Conservation (phyloP, 2,113 vertebrate genomes). For the Sander lucioperca region DNA sequence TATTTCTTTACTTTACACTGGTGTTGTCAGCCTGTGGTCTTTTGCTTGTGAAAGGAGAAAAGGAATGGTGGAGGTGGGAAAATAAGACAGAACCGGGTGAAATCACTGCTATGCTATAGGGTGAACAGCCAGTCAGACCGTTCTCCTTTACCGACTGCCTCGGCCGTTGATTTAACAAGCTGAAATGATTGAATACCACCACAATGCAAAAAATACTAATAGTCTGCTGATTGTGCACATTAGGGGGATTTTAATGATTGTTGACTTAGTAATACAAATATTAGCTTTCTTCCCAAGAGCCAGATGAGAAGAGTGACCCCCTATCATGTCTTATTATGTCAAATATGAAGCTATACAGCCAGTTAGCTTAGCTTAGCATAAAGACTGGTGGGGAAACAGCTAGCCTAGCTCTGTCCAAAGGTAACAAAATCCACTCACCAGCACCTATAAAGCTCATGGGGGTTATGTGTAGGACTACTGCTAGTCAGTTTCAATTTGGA, state of each 20-base stretch:
- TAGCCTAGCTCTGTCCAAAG: not conserved
- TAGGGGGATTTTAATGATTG: not conserved
- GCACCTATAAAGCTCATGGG: not conserved
- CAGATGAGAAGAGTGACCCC: not conserved
- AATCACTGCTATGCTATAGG: not conserved
- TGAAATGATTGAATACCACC: not conserved
- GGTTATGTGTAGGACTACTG: not conserved
- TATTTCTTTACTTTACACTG: not conserved
- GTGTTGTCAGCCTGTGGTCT: not conserved
- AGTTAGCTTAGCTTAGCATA: slow-evolving; percentile 5
- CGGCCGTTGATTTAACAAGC: not conserved
- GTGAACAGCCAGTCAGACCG: not conserved
- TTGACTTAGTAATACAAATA: not conserved
- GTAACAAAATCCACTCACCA: not conserved
- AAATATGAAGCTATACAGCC: not conserved
- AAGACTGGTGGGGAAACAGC: not conserved
- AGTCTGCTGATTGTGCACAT: not conserved
- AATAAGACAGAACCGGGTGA: not conserved
- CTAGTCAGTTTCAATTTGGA: not conserved
- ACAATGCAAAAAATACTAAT: not conserved
- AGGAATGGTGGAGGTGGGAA: not conserved
- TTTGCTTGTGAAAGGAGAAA: not conserved
- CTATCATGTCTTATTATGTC: not conserved
- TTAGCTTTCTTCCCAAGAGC: not conserved
- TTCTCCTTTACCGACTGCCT: not conserved